Evolutionary conservation across 2,888 invertebrate genomes (phyloP).

Genomic region (Microctonus aethiopoides): DNA sequence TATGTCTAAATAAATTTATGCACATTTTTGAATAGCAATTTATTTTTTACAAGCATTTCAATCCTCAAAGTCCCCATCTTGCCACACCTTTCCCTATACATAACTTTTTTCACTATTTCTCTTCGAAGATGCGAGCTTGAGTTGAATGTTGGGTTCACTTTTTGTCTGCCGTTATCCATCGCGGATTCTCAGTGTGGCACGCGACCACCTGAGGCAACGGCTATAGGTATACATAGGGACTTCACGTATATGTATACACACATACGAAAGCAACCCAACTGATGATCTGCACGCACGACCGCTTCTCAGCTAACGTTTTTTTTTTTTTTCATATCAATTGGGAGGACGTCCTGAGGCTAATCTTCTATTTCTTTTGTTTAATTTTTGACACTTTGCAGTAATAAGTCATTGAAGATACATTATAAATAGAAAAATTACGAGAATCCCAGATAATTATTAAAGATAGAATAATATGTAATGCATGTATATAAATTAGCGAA

Average conservation of each 20-base stretch:
- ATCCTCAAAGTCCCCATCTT: too few species aligned
- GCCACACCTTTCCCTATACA: too few species aligned
- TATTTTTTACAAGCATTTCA: too few species aligned
- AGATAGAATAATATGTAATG: background rate
- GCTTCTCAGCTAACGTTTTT: slow-evolving; percentile 3
- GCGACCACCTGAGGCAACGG: slow-evolving; percentile 46
- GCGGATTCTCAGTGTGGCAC: slow-evolving; percentile 46
- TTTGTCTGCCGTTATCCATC: slow-evolving; percentile 43
- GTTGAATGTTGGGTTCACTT: slow-evolving; percentile 38
- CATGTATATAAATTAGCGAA: too few species aligned
- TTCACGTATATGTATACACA: slow-evolving; percentile 20
- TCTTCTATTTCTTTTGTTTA: background rate
- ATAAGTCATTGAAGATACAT: background rate
- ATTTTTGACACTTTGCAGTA: background rate
- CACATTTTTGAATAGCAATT: too few species aligned
- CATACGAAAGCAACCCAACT: slow-evolving; percentile 19
- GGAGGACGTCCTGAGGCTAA: background rate
- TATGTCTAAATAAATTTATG: too few species aligned
- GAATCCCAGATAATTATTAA: background rate
- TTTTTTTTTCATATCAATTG: slow-evolving; percentile 8
- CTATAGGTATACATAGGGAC: slow-evolving; percentile 18
- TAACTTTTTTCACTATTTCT: background rate
- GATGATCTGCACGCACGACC: slow-evolving; percentile 23
- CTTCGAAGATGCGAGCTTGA: slow-evolving; percentile 23
- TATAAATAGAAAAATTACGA: background rate